These are phyloP conservation scores for Ylistrum balloti DNA, from an alignment of 1,140 invertebrate genomes.

Conservation along the genomic window DNA sequence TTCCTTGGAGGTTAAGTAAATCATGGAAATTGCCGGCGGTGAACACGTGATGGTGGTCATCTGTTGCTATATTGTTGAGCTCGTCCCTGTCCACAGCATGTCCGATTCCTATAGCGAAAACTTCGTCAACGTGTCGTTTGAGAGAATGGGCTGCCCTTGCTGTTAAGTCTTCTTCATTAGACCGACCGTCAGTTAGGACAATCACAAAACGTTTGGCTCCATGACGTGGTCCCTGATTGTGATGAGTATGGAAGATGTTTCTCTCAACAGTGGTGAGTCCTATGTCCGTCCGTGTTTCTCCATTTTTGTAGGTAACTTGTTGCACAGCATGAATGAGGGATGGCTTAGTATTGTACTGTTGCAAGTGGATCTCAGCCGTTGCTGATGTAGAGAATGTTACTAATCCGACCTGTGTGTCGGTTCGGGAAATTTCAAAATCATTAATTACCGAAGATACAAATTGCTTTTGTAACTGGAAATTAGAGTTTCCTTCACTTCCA, in stretches of 20 bases:
- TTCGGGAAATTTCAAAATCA: slow-evolving; percentile 48
- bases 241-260: slow-evolving; percentile 42
- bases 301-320: slow-evolving; percentile 44
- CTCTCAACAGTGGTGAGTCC: slow-evolving; percentile 24
- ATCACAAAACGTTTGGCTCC: slow-evolving; percentile 41
- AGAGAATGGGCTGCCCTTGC: neutral
- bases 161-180: neutral
- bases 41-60: slow-evolving; percentile 25
- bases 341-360: slow-evolving; percentile 30
- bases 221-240: neutral
- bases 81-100: slow-evolving; percentile 21
- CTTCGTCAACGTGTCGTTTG: slow-evolving; percentile 32
- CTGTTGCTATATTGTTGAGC: slow-evolving; percentile 44
- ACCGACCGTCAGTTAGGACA: slow-evolving; percentile 61
- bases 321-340: slow-evolving; percentile 45
- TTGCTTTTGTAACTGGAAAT: slow-evolving; percentile 55
- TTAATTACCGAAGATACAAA: slow-evolving; percentile 58
- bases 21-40: no score
- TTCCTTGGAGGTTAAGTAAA: no score
- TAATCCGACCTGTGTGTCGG: slow-evolving; percentile 43
- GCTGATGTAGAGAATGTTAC: slow-evolving; percentile 47
- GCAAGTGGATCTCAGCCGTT: neutral
- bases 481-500: slow-evolving; percentile 55
- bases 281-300: slow-evolving; percentile 3
- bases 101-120: slow-evolving; percentile 49